Evolutionary conservation across 1,140 invertebrate species (phyloP), one percentile per base, ranked within the genome.

Genomic region (Asobara japonica): DNA sequence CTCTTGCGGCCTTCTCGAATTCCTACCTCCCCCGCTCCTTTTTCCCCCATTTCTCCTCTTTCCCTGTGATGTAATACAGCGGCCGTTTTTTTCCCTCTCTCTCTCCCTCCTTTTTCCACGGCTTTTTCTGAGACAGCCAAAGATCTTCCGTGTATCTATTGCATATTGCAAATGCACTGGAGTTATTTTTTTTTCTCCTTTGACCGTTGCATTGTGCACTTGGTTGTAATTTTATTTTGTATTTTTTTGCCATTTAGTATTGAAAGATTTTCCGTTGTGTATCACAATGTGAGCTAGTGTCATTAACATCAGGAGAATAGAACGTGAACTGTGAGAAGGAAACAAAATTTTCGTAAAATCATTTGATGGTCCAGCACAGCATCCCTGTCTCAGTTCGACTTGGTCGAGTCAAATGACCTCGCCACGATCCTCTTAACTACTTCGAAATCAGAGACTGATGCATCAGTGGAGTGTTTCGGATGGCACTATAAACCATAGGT

Each of bases 1-100:
- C 74, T 67, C 65, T 36, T n/a, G 56, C 56, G 16, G 60, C 60
- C 60, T 62, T 31, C 38, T 70, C 64, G 61, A 65, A 71, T 71
- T 71, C 60, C 27, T 36, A 48, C 41, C 45, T 36, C 29, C 64
- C 29, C 29, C 66, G 16, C 56, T 73, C 38, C 45, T 51, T 31
- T 38, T 65, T 48, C 30, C 38, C 31, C n/a, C 25, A 16, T 51
- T 31, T 20, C 60, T 48, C 22, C 29, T 64, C 61, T 48, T 65
- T 69, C 30, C 31, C 38, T 27, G 29, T 16, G 0, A n/a, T 56
- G n/a, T n/a, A n/a, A n/a, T n/a, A n/a, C 48, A 30, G 66, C 60
- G 67, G 27, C 29, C 38, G n/a, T 69, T n/a, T 61, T 31, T 56
- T 67, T 75, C 70, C 56, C 71, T 36, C 31, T 56, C 18, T 30